Evolutionary conservation across 1,140 invertebrate genomes (phyloP), one percentile per base, ranked within the genome.

Genomic region (Drosophila malerkotliana): DNA sequence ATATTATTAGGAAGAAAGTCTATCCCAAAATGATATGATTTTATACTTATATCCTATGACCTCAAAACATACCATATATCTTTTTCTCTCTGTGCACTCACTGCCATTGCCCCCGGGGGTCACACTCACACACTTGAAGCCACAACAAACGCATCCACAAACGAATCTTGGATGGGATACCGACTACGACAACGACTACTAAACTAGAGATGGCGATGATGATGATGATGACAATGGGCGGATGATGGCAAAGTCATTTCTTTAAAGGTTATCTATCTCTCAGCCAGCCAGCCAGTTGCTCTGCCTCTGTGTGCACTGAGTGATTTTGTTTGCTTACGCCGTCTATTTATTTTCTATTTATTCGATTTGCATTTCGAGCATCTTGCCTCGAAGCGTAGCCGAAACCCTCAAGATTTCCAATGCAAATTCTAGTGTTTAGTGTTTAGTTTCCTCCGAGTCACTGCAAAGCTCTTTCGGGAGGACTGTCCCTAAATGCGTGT

Each of bases 331-430:
- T 83, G 72, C 84, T 71, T 67, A 63, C 71, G 75, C 63, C 58
- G 60, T 79, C 63, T 83, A 88, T 83, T 88, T 88, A 88, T 83
- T 88, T 83, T 88, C 83, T 79, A 88, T 88, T 88, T 79, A 89
- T 88, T 73, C 83, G 83, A 83, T 88, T 88, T 88, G 76, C 83
- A 88, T 88, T 88, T 45, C 24, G 58, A 48, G 49, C 58, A 58
- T 56, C 77, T 64, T 57, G 68, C 66, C 67, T 45, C 67, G 30
- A 55, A 67, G 54, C 68, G 58, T 14, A 44, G 58, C 67, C 52
- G 12, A 67, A 84, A 68, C 68, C 77, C 68, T 61, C 49, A 32
- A 79, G 71, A 82, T 79, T 82, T 69, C 61, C 47, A 75, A 87
- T 88, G 76, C 67, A 58, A 73, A 82, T 82, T 55, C 55, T 45